phyloP scores from a whole-genome alignment of 2,797 vertebrate genomes.

The Sphaeramia orbicularis region DNA sequence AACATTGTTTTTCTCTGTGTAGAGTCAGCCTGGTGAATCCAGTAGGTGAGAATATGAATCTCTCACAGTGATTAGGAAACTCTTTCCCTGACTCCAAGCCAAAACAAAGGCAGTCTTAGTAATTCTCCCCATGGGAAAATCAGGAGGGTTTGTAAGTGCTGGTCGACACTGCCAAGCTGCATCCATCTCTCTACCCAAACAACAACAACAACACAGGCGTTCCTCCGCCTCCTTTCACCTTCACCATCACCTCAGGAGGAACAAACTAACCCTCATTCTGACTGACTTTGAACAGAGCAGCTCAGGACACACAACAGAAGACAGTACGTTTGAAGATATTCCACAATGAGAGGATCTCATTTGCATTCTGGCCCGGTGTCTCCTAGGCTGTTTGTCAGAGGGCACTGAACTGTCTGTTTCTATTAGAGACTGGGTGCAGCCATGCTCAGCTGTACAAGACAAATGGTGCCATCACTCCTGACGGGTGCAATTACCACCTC shows the following conservation, averaged over 20 bases:
- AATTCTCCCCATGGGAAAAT: slow-evolving; percentile 53
- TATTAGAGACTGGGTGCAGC: slow-evolving; percentile 52
- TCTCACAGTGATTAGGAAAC: slow-evolving; percentile 36
- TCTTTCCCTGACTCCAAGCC: slow-evolving; percentile 31
- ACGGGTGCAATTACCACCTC: slow-evolving; percentile 37
- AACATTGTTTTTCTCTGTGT: slow-evolving; percentile 22
- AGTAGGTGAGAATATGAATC: slow-evolving; percentile 47
- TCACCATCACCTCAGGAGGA: slow-evolving; percentile 42
- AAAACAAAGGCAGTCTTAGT: slow-evolving; percentile 42
- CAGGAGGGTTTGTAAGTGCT: slow-evolving; percentile 24
- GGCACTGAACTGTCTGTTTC: slow-evolving; percentile 62
- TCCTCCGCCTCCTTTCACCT: slow-evolving; percentile 14
- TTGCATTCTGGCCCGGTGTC: slow-evolving; percentile 58
- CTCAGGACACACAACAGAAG: slow-evolving; percentile 22
- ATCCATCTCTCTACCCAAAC: slow-evolving; percentile 48
- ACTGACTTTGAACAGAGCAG: slow-evolving; percentile 11
- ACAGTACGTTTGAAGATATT: slow-evolving; percentile 34
- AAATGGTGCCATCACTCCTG: slow-evolving; percentile 46
- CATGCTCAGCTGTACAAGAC: slow-evolving; percentile 52
- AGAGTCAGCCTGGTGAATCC: not conserved
- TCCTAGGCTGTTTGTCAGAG: slow-evolving; percentile 55
- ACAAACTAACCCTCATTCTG: slow-evolving; percentile 24
- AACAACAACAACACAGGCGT: slow-evolving; percentile 36
- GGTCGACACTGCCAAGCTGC: slow-evolving; percentile 41
- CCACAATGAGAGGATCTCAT: slow-evolving; percentile 36